A percentile compares a stretch with the other conserved stretches of the same genome.
Evolutionary conservation across 1,140 invertebrate genomes (phyloP).

Genomic region (Trigoniulus corallinus): DNA sequence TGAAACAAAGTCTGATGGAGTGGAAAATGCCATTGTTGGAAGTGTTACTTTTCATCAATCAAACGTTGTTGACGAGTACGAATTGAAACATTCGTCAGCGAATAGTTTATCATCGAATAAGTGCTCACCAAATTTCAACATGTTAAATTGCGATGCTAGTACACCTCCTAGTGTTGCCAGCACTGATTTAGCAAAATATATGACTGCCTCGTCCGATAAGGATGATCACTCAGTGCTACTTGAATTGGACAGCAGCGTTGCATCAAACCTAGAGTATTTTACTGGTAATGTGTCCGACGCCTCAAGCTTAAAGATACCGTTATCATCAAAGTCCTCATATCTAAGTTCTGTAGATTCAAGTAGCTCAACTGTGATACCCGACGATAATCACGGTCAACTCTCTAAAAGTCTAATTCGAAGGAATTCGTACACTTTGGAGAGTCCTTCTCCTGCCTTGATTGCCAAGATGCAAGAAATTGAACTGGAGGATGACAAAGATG

Average conservation of each 20-base stretch:
- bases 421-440: slow-evolving; percentile 5
- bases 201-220: not conserved
- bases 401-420: not conserved
- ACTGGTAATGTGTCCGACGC: not conserved
- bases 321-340: too few relatives aligned
- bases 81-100: too few relatives aligned
- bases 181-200: slow-evolving; percentile 6
- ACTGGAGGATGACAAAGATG: too few relatives aligned
- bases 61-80: too few relatives aligned
- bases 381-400: not conserved
- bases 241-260: not conserved
- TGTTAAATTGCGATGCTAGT: not conserved
- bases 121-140: not conserved
- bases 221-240: not conserved
- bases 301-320: too few relatives aligned
- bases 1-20: too few relatives aligned
- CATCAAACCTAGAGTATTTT: not conserved
- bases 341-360: not conserved
- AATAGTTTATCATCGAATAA: slow-evolving; percentile 16
- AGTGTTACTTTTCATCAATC: too few relatives aligned
- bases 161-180: slow-evolving; percentile 4
- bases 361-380: not conserved
- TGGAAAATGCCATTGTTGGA: too few relatives aligned
- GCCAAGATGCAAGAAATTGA: too few relatives aligned
- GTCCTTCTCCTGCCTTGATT: slow-evolving; percentile 3